Conservation (phyloP, 2,113 vertebrate genomes). For the Opisthocomus hoazin region DNA sequence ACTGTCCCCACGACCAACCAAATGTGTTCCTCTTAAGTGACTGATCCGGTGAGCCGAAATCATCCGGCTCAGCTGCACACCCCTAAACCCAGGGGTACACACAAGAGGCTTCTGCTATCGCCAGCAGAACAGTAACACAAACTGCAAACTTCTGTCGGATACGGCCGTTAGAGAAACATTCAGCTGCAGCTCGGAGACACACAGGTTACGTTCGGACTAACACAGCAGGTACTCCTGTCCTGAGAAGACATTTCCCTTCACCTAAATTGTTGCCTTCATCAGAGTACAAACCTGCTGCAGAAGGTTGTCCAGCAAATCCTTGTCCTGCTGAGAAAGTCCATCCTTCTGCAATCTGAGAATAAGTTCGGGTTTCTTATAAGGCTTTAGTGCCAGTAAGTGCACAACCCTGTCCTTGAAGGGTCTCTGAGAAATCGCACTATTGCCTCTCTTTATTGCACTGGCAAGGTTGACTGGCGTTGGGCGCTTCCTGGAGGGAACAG, state of each 20-base stretch:
- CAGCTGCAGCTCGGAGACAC: background rate
- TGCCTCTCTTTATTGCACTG: conserved; percentile 81
- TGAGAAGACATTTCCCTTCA: background rate
- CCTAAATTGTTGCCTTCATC: background rate
- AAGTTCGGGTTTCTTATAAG: conserved; percentile 93
- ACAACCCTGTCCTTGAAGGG: conserved; percentile 90
- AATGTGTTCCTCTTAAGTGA: rapidly evolving
- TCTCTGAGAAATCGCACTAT: conserved; percentile 71
- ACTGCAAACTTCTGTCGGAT: background rate
- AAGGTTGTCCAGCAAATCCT: conserved; percentile 87
- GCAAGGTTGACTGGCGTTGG: conserved; percentile 90
- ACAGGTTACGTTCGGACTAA: background rate
- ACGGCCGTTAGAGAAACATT: background rate
- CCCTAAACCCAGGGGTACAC: rapidly evolving
- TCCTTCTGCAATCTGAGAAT: conserved; percentile 94
- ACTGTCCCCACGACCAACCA: background rate
- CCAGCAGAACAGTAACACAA: rapidly evolving
- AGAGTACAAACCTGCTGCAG: conserved; percentile 86
- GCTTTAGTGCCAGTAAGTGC: conserved; percentile 94
- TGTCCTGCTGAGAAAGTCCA: conserved; percentile 84
- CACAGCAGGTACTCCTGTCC: background rate
- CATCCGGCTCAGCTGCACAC: background rate
- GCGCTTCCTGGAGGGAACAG: conserved; percentile 84
- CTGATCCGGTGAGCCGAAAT: background rate
- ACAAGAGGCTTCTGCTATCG: background rate